Base-by-base conservation (phyloP, 2,113 vertebrate species). In the Nyctibius bracteatus region DNA sequence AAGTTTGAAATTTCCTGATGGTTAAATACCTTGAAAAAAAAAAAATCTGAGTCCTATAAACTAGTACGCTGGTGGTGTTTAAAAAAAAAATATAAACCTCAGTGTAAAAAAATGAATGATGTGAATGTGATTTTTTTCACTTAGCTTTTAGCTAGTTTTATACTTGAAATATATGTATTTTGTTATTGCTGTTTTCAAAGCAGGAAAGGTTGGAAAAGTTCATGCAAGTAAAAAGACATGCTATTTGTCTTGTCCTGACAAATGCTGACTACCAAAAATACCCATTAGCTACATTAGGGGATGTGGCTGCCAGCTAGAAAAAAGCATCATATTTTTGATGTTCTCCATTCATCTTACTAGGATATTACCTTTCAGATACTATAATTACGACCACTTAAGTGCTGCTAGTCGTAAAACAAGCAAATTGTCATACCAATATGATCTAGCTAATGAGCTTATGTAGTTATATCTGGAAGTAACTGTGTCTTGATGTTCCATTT, bases 301-400 rank as follows among this genome's bases (percentile, higher is more conserved):
- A 72, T 81, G 66, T 92, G 70, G 44, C 86, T 96, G 94, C 89
- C 89, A 95, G 28, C 33, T 84, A 79, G 66, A 63, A 96, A 88
- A 89, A 89, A 85, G 5, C 52, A 74, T 84, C 21, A 4, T 81
- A 68, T 79, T 95, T 95, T 89, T 89, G 20, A 71, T 93, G 58
- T 77, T 86, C 81, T 88, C 82, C 73, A 94, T 97, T 94, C 77
- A 90, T 96, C 92, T 97, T 95, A 88, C 71, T 86, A 82, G 93
- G 73, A 87, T 87, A 68, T 52, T 95, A 88, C 88, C 62, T 94
- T 94, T 97, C 94, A 92, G 74, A 81, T 93, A 54, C 57, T 92
- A n/a, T 96, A 92, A 95, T 97, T 97, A 89, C 12, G 20, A 90
- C 85, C 67, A 86, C 71, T 90, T 94, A 90, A 95, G 67, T 90